Evolutionary conservation across 1,140 invertebrate species (phyloP), one percentile per base, ranked within the genome.

Genomic region (Cylas formicarius): DNA sequence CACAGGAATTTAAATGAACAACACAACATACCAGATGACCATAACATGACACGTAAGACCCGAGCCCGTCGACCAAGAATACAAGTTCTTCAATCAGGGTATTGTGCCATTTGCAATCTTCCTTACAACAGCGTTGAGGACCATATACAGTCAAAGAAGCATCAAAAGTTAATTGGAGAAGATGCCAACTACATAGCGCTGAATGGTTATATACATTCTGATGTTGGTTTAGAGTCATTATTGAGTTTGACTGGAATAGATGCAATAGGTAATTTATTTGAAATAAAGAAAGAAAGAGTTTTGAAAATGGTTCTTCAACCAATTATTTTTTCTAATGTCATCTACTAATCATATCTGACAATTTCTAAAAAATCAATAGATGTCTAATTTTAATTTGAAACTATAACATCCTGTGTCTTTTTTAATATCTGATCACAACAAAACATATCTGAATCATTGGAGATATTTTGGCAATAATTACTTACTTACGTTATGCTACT

Each of bases 81-180:
- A 51, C 72, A 71, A 45, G 62, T 68, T 16, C 70, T 73, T 41
- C 68, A 72, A 52, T 71, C 71, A 33, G 82, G 83, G 34, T 84
- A 82, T 55, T 86, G 82, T 67, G 82, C 84, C 66, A 80, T 84
- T 60, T 86, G 82, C 61, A 80, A 78, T 53, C 62, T 74, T 26
- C 79, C 81, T 44, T 86, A 84, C 61, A 71, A 71, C 38, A 78
- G 77, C 53, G 61, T 82, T 10, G 70, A 70, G 2, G 70, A 78
- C 46, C 83, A 86, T 50, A 63, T 82, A 19, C 75, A 80, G 44
- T 81, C 76, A n/a, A 78, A 81, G 33, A 75, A 80, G 54, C 82
- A 85, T 63, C 57, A 78, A 27, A 75, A 74, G 32, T 83, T 84
- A 57, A 78, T 82, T 19, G 73, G 75, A 34, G 81, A 84, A 57